Base-by-base conservation (phyloP, 1,140 invertebrate genomes). In the Hylaeus volcanicus region DNA sequence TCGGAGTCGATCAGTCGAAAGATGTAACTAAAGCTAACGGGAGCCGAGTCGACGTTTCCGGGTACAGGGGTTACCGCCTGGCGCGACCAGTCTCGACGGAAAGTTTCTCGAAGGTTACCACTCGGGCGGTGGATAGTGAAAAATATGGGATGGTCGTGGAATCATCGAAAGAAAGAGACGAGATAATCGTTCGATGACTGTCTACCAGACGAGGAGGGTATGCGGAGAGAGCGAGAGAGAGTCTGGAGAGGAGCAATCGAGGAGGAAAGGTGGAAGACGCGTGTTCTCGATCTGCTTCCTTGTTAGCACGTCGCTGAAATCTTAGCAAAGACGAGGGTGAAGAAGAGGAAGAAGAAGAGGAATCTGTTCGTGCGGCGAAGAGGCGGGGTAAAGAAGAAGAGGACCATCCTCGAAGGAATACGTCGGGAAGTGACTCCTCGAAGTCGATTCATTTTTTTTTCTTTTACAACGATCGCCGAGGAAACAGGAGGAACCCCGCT, bases 141-240 rank as follows among this genome's bases (percentile, higher is more conserved):
- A 86, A 86, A 86, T 86, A 86, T 93, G 93, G 93, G 87, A 93
- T 93, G 92, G 92, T 93, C 93, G 87, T 93, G 93, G 92, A 93
- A 93, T 91, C 93, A 93, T 88, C 91, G 93, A 83, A 93, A 93
- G 89, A 93, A 93, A 93, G 89, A 82, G 88, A 87, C 87, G 56
- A 81, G 88, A 84, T 90, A 91, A 89, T 88, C 68, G 76, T 72
- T 61, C 88, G 91, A 56, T 90, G 86, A 76, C 37, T 8, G 73
- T 81, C 82, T 61, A 14, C 58, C 9, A 58, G 51, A 65, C n/a
- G 60, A 81, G 60, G 69, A 60, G 72, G 69, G 55, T 45, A 76
- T 73, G 55, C 45, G 69, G 53, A 73, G 56, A 63, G 58, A 9
- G 5, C 12, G 61, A 51, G 53, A 73, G 56, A 63, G 58, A 9